A percentile compares a stretch with the other conserved stretches of the same genome.
Evolutionary conservation across 2,888 invertebrate genomes (phyloP).

Genomic region (Barypeithes pellucidus): DNA sequence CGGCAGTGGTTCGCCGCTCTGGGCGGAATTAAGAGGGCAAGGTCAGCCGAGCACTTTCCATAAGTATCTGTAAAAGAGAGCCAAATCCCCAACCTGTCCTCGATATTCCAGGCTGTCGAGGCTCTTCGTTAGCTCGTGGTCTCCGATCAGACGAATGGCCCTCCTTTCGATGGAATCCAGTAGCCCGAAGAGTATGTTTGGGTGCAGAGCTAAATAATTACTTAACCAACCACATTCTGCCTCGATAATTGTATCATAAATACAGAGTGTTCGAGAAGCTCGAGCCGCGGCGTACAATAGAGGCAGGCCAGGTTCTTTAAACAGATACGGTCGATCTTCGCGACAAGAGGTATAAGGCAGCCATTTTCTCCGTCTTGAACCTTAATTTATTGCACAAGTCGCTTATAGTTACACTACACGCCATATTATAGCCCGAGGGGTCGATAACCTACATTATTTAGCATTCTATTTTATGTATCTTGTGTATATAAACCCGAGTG

Average conservation of each 20-base stretch:
- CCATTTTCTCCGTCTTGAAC: constrained; percentile 53
- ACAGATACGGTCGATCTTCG: constrained; percentile 46
- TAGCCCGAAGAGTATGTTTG: too few relatives aligned
- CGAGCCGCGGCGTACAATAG: constrained; percentile 46
- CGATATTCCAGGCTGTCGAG: too few relatives aligned
- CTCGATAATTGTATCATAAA: constrained; percentile 51
- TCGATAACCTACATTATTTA: constrained; percentile 72
- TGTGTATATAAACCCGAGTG: constrained; percentile 55
- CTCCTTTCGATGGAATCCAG: too few relatives aligned
- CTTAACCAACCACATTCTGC: constrained; percentile 35
- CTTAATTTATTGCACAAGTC: constrained; percentile 55
- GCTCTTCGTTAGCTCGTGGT: too few relatives aligned
- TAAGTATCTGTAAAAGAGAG: too few relatives aligned
- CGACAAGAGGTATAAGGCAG: constrained; percentile 51
- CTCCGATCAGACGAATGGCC: too few relatives aligned
- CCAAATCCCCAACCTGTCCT: too few relatives aligned
- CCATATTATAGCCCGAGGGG: constrained; percentile 60
- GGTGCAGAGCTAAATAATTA: constrained; percentile 45
- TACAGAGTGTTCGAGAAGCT: constrained; percentile 46
- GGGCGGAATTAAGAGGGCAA: too few relatives aligned
- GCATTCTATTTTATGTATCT: constrained; percentile 67
- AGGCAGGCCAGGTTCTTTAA: constrained; percentile 29
- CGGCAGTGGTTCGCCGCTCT: too few relatives aligned
- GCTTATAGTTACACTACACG: constrained; percentile 55
- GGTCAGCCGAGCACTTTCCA: too few relatives aligned